Evolutionary conservation across 2,888 invertebrate genomes (phyloP), one percentile per base, ranked within the genome.

Genomic region (Dynastes maya): DNA sequence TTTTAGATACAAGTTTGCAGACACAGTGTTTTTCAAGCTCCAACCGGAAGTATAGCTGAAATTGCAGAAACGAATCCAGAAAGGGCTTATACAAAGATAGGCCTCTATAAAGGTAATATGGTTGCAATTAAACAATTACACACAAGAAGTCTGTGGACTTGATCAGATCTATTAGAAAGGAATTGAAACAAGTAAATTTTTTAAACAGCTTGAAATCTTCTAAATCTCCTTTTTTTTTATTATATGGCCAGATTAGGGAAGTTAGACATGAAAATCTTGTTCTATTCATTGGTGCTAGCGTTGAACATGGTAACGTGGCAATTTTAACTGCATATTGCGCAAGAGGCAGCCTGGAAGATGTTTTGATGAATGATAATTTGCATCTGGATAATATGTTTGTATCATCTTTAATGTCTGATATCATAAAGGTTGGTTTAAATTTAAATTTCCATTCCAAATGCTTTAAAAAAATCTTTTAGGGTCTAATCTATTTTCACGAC

Each of bases 311-410:
- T 0, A 91, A 93, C 37, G 91, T 96, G 0, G 94, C 94, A 81
- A 91, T 96, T 81, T 90, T 96, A 51, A 95, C 95, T 1, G 92
- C 94, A 0, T 97, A 96, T 87, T 95, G 96, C 86, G 94, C 95
- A 0, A 90, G 96, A 32, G 96, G 97, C 0, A 95, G 95, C 71
- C 88, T 97, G 6, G 92, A 94, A 89, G 95, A 96, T 87, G 94
- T 96, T 0, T 87, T 96, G 58, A 92, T 93, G 72, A 95, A 95
- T 87, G 91, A 93, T 74, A 97, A 98, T 87, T 89, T 97, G 27
- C 95, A 95, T 84, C 89, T 97, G 70, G 98, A 98, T 85, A 94
- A 94, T 80, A 96, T 97, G 94, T 97, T 98, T 85, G 93, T 96
- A 13, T 96, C 97, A 0, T 97, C 97, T 0, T 90, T 98, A 45